Conservation (phyloP, 2,888 invertebrate species). For the Stenoptilia bipunctidactyla region DNA sequence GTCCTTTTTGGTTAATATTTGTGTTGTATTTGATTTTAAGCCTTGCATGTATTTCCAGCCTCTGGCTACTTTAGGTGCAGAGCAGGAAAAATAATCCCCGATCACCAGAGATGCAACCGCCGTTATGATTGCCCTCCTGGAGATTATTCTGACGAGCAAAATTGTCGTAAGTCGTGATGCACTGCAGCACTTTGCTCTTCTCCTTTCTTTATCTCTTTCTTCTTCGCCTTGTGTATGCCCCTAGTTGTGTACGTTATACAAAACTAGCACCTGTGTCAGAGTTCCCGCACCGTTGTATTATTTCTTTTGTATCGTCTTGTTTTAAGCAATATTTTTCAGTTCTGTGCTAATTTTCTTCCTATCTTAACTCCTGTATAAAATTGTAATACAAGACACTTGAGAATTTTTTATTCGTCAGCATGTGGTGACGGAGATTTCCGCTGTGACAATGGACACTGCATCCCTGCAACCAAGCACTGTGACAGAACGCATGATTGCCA, state of each 20-base stretch:
- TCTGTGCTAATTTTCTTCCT: background rate
- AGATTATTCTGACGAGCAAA: constrained; percentile 82
- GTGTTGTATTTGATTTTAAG: constrained; percentile 8
- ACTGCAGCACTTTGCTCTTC: constrained; percentile 14
- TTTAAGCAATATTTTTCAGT: background rate
- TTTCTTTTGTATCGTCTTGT: background rate
- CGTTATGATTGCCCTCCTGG: constrained; percentile 73
- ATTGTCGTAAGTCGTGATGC: constrained; percentile 76
- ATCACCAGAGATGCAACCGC: constrained; percentile 73
- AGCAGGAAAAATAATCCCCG: constrained; percentile 72
- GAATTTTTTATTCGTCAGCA: constrained; percentile 35
- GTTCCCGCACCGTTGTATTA: background rate
- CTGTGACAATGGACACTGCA: constrained; percentile 76
- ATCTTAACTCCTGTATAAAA: too few relatives aligned
- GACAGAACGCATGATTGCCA: constrained; percentile 70
- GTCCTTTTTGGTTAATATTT: too few relatives aligned
- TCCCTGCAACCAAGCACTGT: constrained; percentile 65
- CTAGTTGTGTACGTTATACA: too few relatives aligned
- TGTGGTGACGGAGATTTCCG: constrained; percentile 69
- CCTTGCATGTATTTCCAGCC: constrained; percentile 53
- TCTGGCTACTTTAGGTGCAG: constrained; percentile 75
- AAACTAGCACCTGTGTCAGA: too few relatives aligned
- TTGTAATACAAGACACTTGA: too few relatives aligned
- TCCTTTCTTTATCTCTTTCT: constrained; percentile 14
- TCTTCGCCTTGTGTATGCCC: too few relatives aligned